A percentile compares a stretch with the other conserved stretches of the same genome.
Evolutionary conservation across 64 coral and sea anemone genomes (phyloP).

Genomic region (Dendrophyllia cribrosa): DNA sequence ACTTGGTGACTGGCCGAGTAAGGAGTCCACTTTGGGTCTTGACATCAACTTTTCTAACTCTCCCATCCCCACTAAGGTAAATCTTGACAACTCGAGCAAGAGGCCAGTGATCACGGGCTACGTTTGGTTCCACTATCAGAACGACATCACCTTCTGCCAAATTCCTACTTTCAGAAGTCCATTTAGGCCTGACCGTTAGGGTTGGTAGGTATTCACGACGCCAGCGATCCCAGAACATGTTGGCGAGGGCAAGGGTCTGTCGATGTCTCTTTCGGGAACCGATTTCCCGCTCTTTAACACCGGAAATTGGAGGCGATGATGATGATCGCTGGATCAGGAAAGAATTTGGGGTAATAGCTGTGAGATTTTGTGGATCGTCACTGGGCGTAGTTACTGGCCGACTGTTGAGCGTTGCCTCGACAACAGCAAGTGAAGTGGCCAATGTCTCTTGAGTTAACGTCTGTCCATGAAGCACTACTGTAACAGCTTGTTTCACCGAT

Average conservation of each 20-base stretch:
- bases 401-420: slow-evolving; percentile 58
- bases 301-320: background rate
- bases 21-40: no score
- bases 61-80: slow-evolving; percentile 2
- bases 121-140: slow-evolving; percentile 16
- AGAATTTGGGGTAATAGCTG: slow-evolving; percentile 7
- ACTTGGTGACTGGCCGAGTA: no score
- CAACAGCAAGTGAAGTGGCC: slow-evolving; percentile 40
- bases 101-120: slow-evolving; percentile 49
- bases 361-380: slow-evolving; percentile 31
- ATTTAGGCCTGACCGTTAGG: no score
- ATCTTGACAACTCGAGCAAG: slow-evolving; percentile 42
- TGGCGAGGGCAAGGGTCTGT: background rate
- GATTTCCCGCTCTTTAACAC: background rate
- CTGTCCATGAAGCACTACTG: slow-evolving; percentile 31
- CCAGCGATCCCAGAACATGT: background rate
- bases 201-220: no score
- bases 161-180: no score
- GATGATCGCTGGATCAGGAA: background rate
- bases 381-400: slow-evolving; percentile 60
- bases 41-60: background rate
- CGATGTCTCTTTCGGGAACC: background rate
- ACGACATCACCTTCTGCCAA: slow-evolving; percentile 28
- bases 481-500: slow-evolving; percentile 41
- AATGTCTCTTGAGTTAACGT: slow-evolving; percentile 77